Evolutionary conservation across 2,888 invertebrate genomes (phyloP), one percentile per base, ranked within the genome.

Genomic region (Dermolepida albohirtum): DNA sequence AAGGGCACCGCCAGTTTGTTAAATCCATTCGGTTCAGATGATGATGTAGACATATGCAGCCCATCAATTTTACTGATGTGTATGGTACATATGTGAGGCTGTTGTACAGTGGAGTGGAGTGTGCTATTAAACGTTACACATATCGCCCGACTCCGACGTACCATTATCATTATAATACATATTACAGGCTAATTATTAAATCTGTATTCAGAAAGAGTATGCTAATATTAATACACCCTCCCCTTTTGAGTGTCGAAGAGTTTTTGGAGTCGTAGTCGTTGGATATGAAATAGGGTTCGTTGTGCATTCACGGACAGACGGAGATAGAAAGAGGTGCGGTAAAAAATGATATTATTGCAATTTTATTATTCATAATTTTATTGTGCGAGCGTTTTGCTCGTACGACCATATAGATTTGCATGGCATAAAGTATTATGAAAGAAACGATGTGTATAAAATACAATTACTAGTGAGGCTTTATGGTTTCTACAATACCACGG

Each of bases 131-230:
- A 68, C 50, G 64, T 54, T 64, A 66, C 66, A 66, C 59, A 66
- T 66, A 59, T 66, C 50, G 57, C 59, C 59, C 59, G 47, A 34
- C 47, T 62, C 29, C 49, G 16, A 22, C 34, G 34, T 4, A 62
- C 49, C 34, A 52, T 67, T 62, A 79, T 76, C 80, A 80, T 81
- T 74, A 81, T 79, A 81, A 81, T 78, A 73, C 74, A 76, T 73
- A 80, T 81, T 81, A 81, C 79, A 78, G 78, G 79, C 79, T 81
- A 81, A 81, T 81, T 81, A 81, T 80, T 78, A 78, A 80, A 80
- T 79, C 78, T 75, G 34, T 67, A 63, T 52, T 66, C 66, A 68
- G 69, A 62, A 68, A 76, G 76, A 76, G 75, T 77, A 77, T 76
- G 75, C 62, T 55, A 70, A 69, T 72, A 78, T 79, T 78, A 78